Conservation (phyloP, 1,140 invertebrate genomes). For the Drosophila murphyi region DNA sequence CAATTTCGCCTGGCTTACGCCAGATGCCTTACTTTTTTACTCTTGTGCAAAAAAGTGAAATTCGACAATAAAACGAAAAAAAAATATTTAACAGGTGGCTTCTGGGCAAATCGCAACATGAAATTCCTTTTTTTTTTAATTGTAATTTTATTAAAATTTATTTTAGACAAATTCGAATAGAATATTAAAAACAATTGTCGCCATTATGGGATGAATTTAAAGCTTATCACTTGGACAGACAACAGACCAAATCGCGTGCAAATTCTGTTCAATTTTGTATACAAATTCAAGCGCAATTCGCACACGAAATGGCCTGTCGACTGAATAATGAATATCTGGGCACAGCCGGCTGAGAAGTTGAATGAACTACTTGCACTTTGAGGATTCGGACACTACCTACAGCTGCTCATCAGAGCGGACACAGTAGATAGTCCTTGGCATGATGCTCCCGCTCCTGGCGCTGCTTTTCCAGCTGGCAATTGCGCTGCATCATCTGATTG, state of each 20-base stretch:
- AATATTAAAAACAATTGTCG: not conserved
- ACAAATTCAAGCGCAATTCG: not conserved
- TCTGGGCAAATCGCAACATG: too few relatives aligned
- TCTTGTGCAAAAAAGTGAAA: too few relatives aligned
- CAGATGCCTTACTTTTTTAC: too few relatives aligned
- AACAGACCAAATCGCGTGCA: constrained; percentile 11
- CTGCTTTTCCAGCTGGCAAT: not conserved
- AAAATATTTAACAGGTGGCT: too few relatives aligned
- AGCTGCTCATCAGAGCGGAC: not conserved
- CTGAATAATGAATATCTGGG: too few relatives aligned
- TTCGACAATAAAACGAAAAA: too few relatives aligned
- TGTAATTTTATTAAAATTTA: too few relatives aligned
- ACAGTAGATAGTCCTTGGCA: not conserved
- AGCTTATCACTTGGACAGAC: not conserved
- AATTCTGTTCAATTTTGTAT: not conserved
- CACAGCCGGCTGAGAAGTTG: not conserved
- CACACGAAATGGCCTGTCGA: not conserved
- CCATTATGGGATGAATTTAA: not conserved
- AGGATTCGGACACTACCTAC: not conserved
- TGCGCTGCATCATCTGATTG: constrained; percentile 12
- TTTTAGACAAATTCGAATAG: too few relatives aligned
- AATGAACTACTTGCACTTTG: not conserved
- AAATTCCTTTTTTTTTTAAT: too few relatives aligned
- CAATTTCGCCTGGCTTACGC: too few relatives aligned
- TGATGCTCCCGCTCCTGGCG: not conserved